Percentiles rank a stretch among this genome's conserved stretches.
phyloP scores from a whole-genome alignment of 2,113 vertebrate genomes.

The Petrocephalus microphthalmus region DNA sequence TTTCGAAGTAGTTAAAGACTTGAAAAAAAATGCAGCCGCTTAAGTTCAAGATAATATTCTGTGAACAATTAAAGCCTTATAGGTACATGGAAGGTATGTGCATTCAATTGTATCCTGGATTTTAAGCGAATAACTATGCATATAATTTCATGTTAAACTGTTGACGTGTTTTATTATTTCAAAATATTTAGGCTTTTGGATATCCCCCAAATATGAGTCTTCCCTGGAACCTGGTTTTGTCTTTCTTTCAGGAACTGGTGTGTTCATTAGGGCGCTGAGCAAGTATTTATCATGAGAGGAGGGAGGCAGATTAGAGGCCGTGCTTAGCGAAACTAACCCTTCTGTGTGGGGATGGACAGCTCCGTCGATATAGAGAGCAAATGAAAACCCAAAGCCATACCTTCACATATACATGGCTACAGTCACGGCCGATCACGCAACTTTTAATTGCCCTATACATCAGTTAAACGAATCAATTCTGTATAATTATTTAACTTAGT shows the following conservation, averaged over 20 bases:
- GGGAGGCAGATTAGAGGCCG: background rate
- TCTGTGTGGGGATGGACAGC: background rate
- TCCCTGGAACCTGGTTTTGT: background rate
- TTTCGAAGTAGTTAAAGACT: slow-evolving; percentile 13
- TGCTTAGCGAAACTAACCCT: background rate
- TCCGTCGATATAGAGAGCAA: background rate
- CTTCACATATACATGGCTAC: background rate
- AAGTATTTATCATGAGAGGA: background rate
- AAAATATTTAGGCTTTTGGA: background rate
- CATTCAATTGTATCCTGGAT: background rate
- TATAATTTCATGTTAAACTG: background rate
- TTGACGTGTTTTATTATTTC: background rate
- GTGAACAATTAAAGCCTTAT: slow-evolving; percentile 33
- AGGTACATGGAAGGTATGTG: slow-evolving; percentile 21
- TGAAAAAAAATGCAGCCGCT: slow-evolving; percentile 31
- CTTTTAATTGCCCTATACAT: background rate
- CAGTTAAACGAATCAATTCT: background rate
- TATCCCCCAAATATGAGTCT: background rate
- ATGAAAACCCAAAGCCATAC: background rate
- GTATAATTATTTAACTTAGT: background rate
- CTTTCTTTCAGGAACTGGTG: background rate
- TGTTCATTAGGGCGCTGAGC: background rate
- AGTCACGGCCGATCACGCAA: background rate
- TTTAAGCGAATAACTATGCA: background rate
- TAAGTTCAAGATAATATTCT: slow-evolving; percentile 33